These are phyloP conservation scores for Pachyuromys duprasi DNA, from an alignment of 2,797 vertebrate genomes.

Conservation along the genomic window DNA sequence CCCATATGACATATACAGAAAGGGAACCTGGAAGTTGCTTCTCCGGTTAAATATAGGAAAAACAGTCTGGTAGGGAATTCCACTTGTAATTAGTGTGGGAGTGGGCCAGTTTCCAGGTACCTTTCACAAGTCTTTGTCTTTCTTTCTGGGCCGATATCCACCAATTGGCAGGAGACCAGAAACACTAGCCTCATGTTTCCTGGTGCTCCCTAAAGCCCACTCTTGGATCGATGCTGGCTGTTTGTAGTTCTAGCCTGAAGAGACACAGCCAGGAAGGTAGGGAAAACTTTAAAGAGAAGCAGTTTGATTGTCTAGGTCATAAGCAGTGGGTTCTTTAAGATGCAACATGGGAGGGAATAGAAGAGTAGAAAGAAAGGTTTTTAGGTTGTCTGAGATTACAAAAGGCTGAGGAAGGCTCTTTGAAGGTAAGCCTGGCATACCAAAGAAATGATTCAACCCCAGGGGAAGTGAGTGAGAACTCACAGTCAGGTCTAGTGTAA, in stretches of 20 bases:
- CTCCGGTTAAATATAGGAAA: background rate
- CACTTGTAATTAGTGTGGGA: background rate
- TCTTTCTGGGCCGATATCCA: background rate
- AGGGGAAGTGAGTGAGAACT: background rate
- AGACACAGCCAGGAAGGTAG: background rate
- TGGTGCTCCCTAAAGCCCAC: background rate
- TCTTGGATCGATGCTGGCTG: background rate
- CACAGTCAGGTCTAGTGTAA: background rate
- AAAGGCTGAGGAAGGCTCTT: background rate
- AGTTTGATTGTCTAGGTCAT: background rate
- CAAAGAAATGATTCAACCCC: background rate
- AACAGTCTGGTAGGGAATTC: background rate
- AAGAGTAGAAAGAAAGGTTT: background rate
- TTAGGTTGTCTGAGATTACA: background rate
- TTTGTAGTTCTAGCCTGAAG: background rate
- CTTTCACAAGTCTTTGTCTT: background rate
- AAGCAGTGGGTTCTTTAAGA: background rate
- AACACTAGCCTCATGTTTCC: background rate
- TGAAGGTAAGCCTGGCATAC: background rate
- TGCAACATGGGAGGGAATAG: background rate
- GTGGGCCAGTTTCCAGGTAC: background rate
- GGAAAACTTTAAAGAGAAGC: background rate
- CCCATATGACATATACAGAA: background rate
- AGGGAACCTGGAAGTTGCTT: background rate
- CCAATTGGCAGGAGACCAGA: background rate